A percentile compares a stretch with the other conserved stretches of the same genome.
phyloP scores from a whole-genome alignment of 1,140 invertebrate species.

The Goniozus legneri region DNA sequence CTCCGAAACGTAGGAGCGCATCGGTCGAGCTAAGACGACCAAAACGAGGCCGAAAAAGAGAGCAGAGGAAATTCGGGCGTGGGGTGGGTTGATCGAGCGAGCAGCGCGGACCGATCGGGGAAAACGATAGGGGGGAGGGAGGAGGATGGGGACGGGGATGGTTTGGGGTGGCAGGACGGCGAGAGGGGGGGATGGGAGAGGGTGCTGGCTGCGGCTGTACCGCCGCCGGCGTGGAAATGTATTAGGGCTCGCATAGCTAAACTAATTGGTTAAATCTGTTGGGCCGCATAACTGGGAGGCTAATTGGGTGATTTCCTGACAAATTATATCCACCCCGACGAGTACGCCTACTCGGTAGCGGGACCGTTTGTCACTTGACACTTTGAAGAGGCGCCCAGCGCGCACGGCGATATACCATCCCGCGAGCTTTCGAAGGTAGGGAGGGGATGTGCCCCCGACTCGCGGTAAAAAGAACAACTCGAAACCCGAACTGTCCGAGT shows the following conservation, averaged over 20 bases:
- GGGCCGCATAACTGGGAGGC: conserved; percentile 55
- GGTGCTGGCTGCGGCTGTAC: conserved; percentile 22
- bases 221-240: conserved; percentile 43
- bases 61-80: no score
- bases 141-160: background rate
- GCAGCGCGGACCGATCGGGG: no score
- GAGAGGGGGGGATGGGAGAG: conserved; percentile 1
- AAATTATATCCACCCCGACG: conserved; percentile 55
- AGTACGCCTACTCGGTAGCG: conserved; percentile 47
- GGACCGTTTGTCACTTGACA: conserved; percentile 55
- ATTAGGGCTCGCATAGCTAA: conserved; percentile 54
- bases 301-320: conserved; percentile 58
- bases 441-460: background rate
- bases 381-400: conserved; percentile 40
- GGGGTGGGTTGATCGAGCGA: no score
- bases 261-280: conserved; percentile 58
- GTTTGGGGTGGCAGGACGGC: background rate
- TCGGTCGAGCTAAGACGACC: conserved; percentile 7
- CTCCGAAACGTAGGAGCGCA: no score
- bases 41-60: no score
- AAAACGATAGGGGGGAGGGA: background rate
- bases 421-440: background rate
- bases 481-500: conserved; percentile 30
- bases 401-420: background rate
- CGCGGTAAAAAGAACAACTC: conserved; percentile 14